Percentiles rank a stretch among this genome's conserved stretches.
Conservation (phyloP, 1,140 invertebrate genomes). For the Gryllus bimaculatus region DNA sequence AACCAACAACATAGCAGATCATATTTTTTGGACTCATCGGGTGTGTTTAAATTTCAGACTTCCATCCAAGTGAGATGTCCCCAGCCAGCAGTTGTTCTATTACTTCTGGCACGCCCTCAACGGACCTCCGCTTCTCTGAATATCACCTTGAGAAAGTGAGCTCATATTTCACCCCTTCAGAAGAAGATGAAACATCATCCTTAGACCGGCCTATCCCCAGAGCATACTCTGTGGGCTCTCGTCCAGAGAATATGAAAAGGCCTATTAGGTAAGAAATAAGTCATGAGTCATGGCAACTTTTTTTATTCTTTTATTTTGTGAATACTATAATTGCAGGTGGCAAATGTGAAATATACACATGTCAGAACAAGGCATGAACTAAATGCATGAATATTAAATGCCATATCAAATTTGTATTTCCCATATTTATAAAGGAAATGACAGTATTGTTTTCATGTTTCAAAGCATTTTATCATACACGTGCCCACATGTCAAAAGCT, state of each 20-base stretch:
- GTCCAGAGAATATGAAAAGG: slow-evolving; percentile 43
- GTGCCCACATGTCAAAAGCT: too few relatives aligned
- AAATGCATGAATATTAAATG: too few relatives aligned
- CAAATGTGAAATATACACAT: too few relatives aligned
- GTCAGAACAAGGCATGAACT: too few relatives aligned
- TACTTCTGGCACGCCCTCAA: slow-evolving; percentile 60
- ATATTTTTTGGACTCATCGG: too few relatives aligned
- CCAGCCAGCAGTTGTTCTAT: slow-evolving; percentile 56
- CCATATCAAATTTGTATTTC: too few relatives aligned
- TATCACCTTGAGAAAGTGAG: slow-evolving; percentile 57
- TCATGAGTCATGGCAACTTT: not conserved
- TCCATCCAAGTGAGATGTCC: slow-evolving; percentile 42
- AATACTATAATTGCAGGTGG: too few relatives aligned
- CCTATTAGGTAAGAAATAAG: slow-evolving; percentile 31
- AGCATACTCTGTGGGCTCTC: slow-evolving; percentile 80
- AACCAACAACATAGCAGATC: too few relatives aligned
- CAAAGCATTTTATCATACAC: too few relatives aligned
- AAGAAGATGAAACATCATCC: slow-evolving; percentile 42
- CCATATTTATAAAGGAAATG: too few relatives aligned
- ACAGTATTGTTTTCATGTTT: too few relatives aligned
- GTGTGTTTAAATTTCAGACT: slow-evolving; percentile 25
- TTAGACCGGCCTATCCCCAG: slow-evolving; percentile 49
- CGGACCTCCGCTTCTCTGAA: slow-evolving; percentile 48
- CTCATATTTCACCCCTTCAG: slow-evolving; percentile 48
- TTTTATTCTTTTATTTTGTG: too few relatives aligned